A percentile compares a stretch with the other conserved stretches of the same genome.
These are phyloP conservation scores for Istiophorus platypterus DNA, from an alignment of 2,113 vertebrate species.

Conservation along the genomic window DNA sequence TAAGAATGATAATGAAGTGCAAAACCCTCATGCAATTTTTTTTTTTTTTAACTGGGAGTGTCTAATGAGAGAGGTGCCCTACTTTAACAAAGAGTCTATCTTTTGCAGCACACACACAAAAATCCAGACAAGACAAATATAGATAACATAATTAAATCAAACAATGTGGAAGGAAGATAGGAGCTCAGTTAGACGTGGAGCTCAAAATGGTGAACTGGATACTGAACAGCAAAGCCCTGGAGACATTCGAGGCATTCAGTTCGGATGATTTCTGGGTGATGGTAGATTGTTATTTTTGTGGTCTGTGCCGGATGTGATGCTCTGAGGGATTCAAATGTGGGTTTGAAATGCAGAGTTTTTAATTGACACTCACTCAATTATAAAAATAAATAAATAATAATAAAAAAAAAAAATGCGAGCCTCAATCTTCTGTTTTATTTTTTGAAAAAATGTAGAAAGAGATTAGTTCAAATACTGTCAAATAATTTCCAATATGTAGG, in stretches of 20 bases:
- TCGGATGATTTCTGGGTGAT: conserved; percentile 58
- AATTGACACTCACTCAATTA: conserved; percentile 50
- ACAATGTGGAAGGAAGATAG: conserved; percentile 60
- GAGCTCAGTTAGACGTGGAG: conserved; percentile 43
- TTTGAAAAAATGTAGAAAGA: no score
- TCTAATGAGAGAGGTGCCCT: conserved; percentile 80
- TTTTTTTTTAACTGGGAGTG: conserved; percentile 43
- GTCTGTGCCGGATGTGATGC: conserved; percentile 38
- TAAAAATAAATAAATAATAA: neutral
- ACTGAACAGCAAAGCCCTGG: conserved; percentile 61
- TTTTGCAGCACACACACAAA: conserved; percentile 60
- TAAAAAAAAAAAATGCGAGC: neutral
- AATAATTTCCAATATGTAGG: neutral
- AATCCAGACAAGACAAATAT: conserved; percentile 79
- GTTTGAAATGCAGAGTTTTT: conserved; percentile 51
- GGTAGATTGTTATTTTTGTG: conserved; percentile 61
- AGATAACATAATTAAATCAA: conserved; percentile 81
- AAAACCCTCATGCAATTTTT: conserved; percentile 58
- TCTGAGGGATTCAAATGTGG: conserved; percentile 48
- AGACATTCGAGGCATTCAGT: conserved; percentile 48
- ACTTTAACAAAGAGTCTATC: conserved; percentile 76
- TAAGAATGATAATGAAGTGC: conserved; percentile 74
- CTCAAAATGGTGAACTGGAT: conserved; percentile 70
- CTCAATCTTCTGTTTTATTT: conserved; percentile 22
- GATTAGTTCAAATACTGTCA: conserved; percentile 24